phyloP scores from a whole-genome alignment of 2,797 vertebrate species.

The Pseudotriccus pelzelni region DNA sequence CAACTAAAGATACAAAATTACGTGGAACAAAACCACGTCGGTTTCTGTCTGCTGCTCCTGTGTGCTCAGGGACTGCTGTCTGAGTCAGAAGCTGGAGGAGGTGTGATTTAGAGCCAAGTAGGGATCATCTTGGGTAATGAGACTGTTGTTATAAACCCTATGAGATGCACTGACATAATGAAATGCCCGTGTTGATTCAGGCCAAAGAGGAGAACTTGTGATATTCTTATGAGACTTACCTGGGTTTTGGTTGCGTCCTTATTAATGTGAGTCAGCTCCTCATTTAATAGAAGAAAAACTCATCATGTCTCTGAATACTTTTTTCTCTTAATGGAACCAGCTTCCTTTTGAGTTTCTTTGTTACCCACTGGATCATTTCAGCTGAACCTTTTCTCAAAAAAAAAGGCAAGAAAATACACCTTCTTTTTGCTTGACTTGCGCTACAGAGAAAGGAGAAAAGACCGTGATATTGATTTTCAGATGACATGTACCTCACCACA shows the following conservation, averaged over 20 bases:
- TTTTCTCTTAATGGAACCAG: not conserved
- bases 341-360: not conserved
- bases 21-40: not conserved
- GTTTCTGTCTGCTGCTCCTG: not conserved
- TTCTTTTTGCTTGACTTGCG: not conserved
- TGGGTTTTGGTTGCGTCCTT: not conserved
- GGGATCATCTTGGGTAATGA: not conserved
- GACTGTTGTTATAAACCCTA: not conserved
- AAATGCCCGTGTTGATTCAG: not conserved
- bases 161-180: not conserved
- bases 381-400: not conserved
- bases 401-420: not conserved
- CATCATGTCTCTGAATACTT: not conserved
- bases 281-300: not conserved
- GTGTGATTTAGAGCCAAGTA: not conserved
- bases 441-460: not conserved
- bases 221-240: not conserved
- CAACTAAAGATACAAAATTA: not conserved
- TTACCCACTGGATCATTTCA: not conserved
- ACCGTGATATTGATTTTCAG: conserved; percentile 4
- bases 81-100: conserved; percentile 38
- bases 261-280: not conserved
- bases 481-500: not conserved
- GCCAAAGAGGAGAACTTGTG: not conserved
- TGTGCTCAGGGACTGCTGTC: not conserved